Conservation (phyloP, 2,797 vertebrate genomes). For the Notoglanidium macrostoma region DNA sequence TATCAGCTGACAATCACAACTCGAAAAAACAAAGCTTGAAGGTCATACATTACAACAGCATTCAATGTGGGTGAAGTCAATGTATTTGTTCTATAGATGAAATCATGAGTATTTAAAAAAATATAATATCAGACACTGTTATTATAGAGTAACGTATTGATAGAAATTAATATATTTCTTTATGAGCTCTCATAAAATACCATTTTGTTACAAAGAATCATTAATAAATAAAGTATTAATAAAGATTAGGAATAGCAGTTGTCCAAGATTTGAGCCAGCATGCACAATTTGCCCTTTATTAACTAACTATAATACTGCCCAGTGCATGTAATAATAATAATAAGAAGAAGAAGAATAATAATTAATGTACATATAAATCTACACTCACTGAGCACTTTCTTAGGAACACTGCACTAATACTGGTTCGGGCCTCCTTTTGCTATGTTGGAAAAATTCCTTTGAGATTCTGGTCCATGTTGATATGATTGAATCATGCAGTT, state of each 20-base stretch:
- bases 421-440: too few relatives aligned
- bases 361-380: background rate
- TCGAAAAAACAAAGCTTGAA: background rate
- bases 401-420: background rate
- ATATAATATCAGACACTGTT: background rate
- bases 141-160: background rate
- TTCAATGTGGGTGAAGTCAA: background rate
- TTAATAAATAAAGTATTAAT: background rate
- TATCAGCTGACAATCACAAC: background rate
- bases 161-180: background rate
- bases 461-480: too few relatives aligned
- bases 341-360: background rate
- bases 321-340: background rate
- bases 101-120: background rate
- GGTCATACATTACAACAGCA: background rate
- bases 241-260: too few relatives aligned
- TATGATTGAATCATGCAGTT: too few relatives aligned
- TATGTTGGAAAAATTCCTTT: too few relatives aligned
- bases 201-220: background rate
- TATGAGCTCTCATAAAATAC: background rate
- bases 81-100: background rate
- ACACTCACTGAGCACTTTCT: background rate
- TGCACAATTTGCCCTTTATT: background rate
- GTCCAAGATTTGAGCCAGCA: too few relatives aligned
- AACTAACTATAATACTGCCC: background rate